These are phyloP conservation scores for Drosophila paracracens DNA, from an alignment of 2,888 invertebrate genomes.

Conservation along the genomic window DNA sequence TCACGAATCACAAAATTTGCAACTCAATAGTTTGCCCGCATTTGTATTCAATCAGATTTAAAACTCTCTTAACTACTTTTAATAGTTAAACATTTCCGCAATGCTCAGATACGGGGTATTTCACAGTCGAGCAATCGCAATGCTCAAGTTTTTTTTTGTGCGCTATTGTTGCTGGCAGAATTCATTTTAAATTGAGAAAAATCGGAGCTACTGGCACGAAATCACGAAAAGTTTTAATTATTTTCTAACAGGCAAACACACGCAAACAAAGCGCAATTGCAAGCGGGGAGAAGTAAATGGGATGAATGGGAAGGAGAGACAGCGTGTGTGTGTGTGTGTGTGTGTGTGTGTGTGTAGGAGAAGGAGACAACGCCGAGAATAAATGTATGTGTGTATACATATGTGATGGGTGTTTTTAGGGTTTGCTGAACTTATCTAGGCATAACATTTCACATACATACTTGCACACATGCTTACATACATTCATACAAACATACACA, in stretches of 20 bases:
- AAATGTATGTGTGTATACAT: conserved; percentile 4
- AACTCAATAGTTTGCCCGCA: not conserved
- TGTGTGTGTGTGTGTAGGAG: not conserved
- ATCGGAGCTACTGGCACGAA: conserved; percentile 77
- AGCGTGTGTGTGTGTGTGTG: not conserved
- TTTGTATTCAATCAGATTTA: not conserved
- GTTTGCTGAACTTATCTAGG: conserved; percentile 63
- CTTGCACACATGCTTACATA: not conserved
- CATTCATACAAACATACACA: not conserved
- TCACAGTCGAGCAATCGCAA: not conserved
- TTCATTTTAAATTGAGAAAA: conserved; percentile 78
- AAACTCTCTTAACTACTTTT: not conserved
- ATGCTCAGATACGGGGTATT: not conserved
- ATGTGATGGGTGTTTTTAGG: conserved; percentile 29
- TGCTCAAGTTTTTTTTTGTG: not conserved
- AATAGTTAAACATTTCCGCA: not conserved
- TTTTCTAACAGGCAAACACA: conserved; percentile 77
- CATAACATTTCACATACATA: conserved; percentile 41
- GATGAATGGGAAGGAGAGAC: not conserved
- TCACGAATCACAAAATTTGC: not conserved
- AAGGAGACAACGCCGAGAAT: conserved; percentile 26
- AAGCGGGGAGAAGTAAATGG: not conserved
- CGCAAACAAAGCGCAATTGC: conserved; percentile 36
- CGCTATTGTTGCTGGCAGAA: conserved; percentile 58
- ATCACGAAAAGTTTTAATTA: conserved; percentile 78